Percentiles rank a stretch among this genome's conserved stretches.
Conservation (phyloP, 2,888 invertebrate species). For the Drosophila barbarae region DNA sequence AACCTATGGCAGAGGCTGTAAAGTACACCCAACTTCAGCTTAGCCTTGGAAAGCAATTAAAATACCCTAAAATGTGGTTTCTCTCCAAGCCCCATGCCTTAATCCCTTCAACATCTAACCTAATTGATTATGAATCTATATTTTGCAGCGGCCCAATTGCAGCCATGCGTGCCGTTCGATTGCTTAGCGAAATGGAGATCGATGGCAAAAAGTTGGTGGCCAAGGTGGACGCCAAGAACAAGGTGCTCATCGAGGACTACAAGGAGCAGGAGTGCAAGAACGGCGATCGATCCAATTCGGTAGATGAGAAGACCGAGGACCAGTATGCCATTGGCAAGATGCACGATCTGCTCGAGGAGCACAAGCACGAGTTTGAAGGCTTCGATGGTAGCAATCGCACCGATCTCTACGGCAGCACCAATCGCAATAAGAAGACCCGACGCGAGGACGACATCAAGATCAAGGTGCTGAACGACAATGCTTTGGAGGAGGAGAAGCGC, state of each 20-base stretch:
- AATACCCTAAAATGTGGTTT: neutral
- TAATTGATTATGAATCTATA: neutral
- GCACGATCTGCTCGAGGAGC: constrained; percentile 89
- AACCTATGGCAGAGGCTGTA: neutral
- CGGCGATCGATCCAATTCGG: constrained; percentile 80
- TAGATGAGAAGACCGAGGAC: constrained; percentile 83
- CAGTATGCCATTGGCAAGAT: constrained; percentile 87
- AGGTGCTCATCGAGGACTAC: constrained; percentile 94
- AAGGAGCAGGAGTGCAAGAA: constrained; percentile 85
- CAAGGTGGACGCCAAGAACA: constrained; percentile 98
- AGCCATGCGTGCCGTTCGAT: constrained; percentile 93
- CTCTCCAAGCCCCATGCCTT: neutral
- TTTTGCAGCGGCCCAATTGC: constrained; percentile 89
- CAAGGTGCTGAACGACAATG: constrained; percentile 89
- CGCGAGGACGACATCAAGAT: constrained; percentile 76
- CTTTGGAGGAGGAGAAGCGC: constrained; percentile 97
- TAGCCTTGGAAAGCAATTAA: too few species aligned
- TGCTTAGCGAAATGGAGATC: constrained; percentile 95
- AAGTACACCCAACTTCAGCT: neutral
- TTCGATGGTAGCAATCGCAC: constrained; percentile 68
- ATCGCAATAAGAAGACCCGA: constrained; percentile 66
- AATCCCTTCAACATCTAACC: neutral
- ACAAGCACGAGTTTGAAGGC: constrained; percentile 80
- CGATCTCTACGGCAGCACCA: constrained; percentile 66
- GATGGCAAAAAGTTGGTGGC: constrained; percentile 96